These are phyloP conservation scores for Pygathrix nemaeus DNA, from an alignment of 2,113 vertebrate species.

Conservation along the genomic window DNA sequence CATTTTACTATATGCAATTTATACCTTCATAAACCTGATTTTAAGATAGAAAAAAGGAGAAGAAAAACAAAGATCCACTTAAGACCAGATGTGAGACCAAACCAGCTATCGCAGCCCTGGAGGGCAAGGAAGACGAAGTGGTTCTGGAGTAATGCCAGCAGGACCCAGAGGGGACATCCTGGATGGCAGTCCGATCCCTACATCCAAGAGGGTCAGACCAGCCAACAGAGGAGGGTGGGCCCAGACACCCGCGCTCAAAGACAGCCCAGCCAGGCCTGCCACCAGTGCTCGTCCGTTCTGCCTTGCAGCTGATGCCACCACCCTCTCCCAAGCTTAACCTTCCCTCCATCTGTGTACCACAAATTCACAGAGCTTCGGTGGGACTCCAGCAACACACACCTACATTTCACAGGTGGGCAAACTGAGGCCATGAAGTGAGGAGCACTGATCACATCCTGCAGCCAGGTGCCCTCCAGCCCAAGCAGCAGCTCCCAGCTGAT, in stretches of 20 bases:
- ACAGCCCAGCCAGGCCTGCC: not conserved
- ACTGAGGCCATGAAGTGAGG: not conserved
- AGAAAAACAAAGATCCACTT: not conserved
- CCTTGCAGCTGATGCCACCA: accelerated
- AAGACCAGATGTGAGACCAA: not conserved
- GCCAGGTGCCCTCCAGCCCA: too few relatives aligned
- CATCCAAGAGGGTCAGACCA: accelerated
- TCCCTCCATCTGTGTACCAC: not conserved
- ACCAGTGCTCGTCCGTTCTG: accelerated
- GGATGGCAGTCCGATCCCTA: not conserved
- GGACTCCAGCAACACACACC: not conserved
- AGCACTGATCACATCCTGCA: too few relatives aligned
- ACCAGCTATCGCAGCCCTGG: not conserved
- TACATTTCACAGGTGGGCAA: not conserved
- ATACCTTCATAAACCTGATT: not conserved
- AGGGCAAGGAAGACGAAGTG: not conserved
- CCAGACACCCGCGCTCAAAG: not conserved
- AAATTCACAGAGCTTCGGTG: not conserved
- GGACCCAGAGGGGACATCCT: not conserved
- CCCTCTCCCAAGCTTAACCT: not conserved
- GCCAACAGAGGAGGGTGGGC: not conserved
- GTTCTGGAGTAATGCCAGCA: not conserved
- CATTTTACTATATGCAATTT: not conserved
- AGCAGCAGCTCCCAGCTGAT: not conserved
- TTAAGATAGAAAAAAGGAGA: not conserved